Base-by-base conservation (phyloP, 1,140 invertebrate genomes). In the Brachionus rubens region DNA sequence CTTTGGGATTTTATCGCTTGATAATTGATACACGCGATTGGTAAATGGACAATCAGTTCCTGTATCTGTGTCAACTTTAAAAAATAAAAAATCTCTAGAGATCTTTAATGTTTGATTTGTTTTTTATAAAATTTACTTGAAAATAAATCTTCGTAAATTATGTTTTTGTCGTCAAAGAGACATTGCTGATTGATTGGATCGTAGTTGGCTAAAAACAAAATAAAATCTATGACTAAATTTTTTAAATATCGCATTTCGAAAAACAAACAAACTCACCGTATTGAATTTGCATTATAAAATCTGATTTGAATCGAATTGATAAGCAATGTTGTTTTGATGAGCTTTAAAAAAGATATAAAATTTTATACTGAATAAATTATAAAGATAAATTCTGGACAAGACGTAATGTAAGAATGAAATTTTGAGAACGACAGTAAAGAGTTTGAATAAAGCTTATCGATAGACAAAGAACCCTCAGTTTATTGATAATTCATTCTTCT, bases 231-330 rank as follows among this genome's bases (percentile, higher is more conserved):
- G n/a, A n/a, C n/a, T n/a, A n/a, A n/a, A n/a, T n/a, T n/a, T n/a
- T n/a, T n/a, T n/a, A n/a, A n/a, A n/a, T n/a, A n/a, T n/a, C n/a
- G n/a, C n/a, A n/a, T n/a, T n/a, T n/a, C n/a, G n/a, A n/a, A n/a
- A n/a, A 7, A 14, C 14, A 16, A 46, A 14, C 26, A 24, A 24
- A 24, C 24, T 62, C 43, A 65, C 59, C 36, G 43, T 65, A 65
- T 65, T 65, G 41, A 21, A 65, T 21, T 24, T 65, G 59, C 40
- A 65, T 26, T 24, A 65, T 43, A 65, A 43, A 65, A 65, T 65
- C 41, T 7, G 59, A 65, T 43, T 41, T 65, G 41, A 65, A 65
- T 1, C 30, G 9, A 43, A 65, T 65, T 24, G 59, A 65, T n/a
- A 65, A 3, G 12, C 59, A 65, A 30, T 65, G 7, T 43, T 41